Evolutionary conservation across 1,140 invertebrate species (phyloP), one percentile per base, ranked within the genome.

Genomic region (Drosophila erecta): DNA sequence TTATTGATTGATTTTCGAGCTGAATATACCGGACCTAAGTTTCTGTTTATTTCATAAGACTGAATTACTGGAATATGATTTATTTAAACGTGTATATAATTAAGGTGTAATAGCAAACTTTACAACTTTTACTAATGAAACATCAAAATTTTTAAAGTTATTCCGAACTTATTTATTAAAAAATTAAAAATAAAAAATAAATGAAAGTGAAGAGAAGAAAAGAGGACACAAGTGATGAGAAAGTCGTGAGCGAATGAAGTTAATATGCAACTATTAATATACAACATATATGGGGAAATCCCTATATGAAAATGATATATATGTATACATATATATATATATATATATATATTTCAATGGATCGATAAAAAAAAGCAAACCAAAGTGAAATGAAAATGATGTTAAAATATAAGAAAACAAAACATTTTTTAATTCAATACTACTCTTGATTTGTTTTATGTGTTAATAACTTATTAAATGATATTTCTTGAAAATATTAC

Each of bases 21-120:
- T 81, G 74, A 75, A 84, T 66, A 53, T 55, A 78, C 76, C 44
- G 89, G 91, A 91, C 81, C 83, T 91, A 85, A 89, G 85, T 91
- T 91, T 89, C 84, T 78, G 79, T 91, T 91, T 86, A 73, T 91
- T 91, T 91, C 78, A 91, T 81, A 91, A 91, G 90, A 91, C 90
- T 91, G 90, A 91, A 91, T 90, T 91, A 81, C 79, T 86, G 78
- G 79, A 75, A 77, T 87, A 89, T 89, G 56, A 89, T 84, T 87
- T 87, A 61, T 69, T 50, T 38, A 66, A 69, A 75, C 49, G 72
- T 75, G 72, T 75, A 75, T 75, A 75, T 75, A 75, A 76, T 69
- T 76, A 76, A 76, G 62, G 50, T 54, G 62, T 67, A 76, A 76
- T 71, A 61, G 65, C 73, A 62, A 72, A 85, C 79, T 86, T 86